Evolutionary conservation across 2,888 invertebrate genomes (phyloP).

Genomic region (Amitus sp.): DNA sequence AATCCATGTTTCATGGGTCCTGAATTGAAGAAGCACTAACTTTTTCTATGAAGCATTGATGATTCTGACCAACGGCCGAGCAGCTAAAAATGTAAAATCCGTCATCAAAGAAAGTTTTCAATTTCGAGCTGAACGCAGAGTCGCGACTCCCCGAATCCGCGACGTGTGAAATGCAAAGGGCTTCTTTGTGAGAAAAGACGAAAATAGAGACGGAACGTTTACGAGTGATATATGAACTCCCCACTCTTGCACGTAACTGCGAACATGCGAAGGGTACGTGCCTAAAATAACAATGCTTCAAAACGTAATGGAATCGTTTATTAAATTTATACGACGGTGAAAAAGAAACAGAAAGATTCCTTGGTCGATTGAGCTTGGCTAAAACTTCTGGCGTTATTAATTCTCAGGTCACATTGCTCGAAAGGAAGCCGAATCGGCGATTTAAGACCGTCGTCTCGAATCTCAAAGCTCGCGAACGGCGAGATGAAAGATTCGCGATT

Average conservation of each 20-base stretch:
- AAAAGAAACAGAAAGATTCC: constrained; percentile 19
- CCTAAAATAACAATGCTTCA: constrained; percentile 13
- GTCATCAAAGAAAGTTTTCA: too few species aligned
- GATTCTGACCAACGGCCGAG: too few species aligned
- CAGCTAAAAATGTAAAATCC: too few species aligned
- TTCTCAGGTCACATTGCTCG: constrained; percentile 2
- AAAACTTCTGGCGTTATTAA: constrained; percentile 20
- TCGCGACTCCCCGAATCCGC: not conserved
- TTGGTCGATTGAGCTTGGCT: constrained; percentile 14
- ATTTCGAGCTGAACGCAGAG: not conserved
- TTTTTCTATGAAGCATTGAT: too few species aligned
- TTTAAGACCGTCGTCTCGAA: too few species aligned
- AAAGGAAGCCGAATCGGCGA: constrained; percentile 6
- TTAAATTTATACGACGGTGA: constrained; percentile 27
- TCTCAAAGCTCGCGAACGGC: too few species aligned
- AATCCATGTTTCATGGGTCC: too few species aligned
- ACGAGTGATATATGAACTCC: constrained; percentile 1
- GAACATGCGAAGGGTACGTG: constrained; percentile 5
- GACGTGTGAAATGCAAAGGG: not conserved
- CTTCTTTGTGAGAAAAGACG: not conserved
- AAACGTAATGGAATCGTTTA: constrained; percentile 33
- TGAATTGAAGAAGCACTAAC: too few species aligned
- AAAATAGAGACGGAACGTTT: not conserved
- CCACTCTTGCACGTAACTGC: not conserved
- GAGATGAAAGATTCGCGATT: not conserved